Base-by-base conservation (phyloP, 2,113 vertebrate genomes). In the Talpa occidentalis region DNA sequence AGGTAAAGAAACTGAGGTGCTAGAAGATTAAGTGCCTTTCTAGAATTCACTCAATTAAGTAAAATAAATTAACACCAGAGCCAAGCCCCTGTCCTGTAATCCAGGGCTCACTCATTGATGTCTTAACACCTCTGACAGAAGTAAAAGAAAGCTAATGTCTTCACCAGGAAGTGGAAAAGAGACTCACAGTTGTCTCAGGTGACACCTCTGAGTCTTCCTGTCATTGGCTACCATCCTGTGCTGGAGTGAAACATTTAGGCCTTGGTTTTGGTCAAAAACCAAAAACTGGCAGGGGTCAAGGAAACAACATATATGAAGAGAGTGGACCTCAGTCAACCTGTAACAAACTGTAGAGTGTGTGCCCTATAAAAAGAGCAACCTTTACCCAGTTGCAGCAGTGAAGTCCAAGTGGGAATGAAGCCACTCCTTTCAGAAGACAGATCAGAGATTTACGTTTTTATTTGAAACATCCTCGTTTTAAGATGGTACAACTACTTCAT, bases 31-130 rank as follows among this genome's bases (percentile, higher is more conserved):
- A 87, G 30, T 64, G 42, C 28, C 44, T 78, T 76, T 84, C 28
- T 94, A 62, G 77, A 93, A 91, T 83, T 73, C 62, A 90, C n/a
- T 92, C 74, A 59, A 9, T 69, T 59, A 81, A 9, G 67, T 74
- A 35, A 84, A 88, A 93, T 52, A 44, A 87, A 67, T 67, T 37
- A 69, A 40, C 37, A 30, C 19, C 60, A 40, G 28, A 74, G 5
- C 59, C 83, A 62, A 21, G 22, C 28, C 26, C 77, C 64, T 0
- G 0, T 12, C 22, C 42, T 17, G 85, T 11, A n/a, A 17, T 82
- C 56, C 74, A 66, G 32, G 42, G 26, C 10, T 47, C 26, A 76
- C 72, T 64, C 72, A 42, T 85, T 15, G 44, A n/a, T 16, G 19
- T 28, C 15, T 3, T 22, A 81, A 70, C 40, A n/a, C 10, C 24